Conservation (phyloP, 1,140 invertebrate genomes). For the Aphelenchoides besseyi region DNA sequence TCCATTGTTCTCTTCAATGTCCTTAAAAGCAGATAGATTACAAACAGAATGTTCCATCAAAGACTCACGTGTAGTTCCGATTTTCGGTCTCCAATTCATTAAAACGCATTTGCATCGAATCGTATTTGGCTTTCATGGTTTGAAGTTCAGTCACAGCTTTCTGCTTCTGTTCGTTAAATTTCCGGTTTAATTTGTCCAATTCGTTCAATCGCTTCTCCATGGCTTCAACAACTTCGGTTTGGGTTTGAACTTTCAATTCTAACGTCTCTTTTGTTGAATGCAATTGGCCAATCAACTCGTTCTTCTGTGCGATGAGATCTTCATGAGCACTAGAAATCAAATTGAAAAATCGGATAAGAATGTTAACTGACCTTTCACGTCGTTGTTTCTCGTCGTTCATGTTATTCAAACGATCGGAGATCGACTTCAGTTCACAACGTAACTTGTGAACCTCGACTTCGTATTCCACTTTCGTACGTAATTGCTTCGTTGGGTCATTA, state of each 20-base stretch:
- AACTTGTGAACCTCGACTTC: constrained; percentile 5
- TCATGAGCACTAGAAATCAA: constrained; percentile 1
- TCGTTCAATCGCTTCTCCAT: constrained; percentile 8
- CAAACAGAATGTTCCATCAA: neutral
- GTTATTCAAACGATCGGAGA: neutral
- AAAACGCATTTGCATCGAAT: neutral
- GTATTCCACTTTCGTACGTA: neutral
- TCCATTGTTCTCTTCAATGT: neutral
- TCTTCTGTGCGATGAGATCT: constrained; percentile 7
- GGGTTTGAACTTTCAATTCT: constrained; percentile 19
- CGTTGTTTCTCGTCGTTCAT: constrained; percentile 9
- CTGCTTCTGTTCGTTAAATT: constrained; percentile 8
- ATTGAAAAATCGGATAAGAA: neutral
- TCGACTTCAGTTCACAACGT: neutral
- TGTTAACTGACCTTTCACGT: constrained; percentile 3
- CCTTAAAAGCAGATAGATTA: neutral
- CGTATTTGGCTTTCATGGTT: constrained; percentile 1
- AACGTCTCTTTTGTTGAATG: constrained; percentile 7
- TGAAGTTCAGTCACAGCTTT: neutral
- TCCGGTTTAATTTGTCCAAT: neutral
- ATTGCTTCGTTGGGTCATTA: neutral
- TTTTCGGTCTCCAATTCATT: neutral
- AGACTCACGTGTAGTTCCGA: neutral
- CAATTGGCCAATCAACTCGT: constrained; percentile 16
- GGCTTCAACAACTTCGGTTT: neutral